These are phyloP conservation scores for Hemiprocne comata DNA, from an alignment of 2,113 vertebrate genomes.

Conservation along the genomic window DNA sequence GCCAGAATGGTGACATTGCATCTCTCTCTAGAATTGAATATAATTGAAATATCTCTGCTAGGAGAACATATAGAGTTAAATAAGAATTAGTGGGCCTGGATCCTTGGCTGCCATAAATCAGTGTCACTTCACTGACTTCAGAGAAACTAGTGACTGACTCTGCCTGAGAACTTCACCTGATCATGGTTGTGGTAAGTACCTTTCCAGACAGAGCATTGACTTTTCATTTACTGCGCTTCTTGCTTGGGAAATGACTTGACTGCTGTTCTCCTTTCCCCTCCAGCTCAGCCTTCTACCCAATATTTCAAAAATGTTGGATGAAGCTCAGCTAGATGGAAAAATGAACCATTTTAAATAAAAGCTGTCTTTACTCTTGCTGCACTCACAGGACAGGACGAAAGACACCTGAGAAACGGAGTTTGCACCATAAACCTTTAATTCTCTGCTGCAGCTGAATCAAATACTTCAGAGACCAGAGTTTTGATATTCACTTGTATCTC, in stretches of 20 bases:
- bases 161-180: neutral
- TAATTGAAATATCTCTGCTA: neutral
- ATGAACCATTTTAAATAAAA: constrained; percentile 35
- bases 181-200: neutral
- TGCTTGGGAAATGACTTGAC: constrained; percentile 3
- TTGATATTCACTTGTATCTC: constrained; percentile 47
- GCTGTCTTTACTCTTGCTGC: neutral
- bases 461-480: constrained; percentile 34
- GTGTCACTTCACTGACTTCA: neutral
- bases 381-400: neutral
- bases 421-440: neutral
- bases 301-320: constrained; percentile 33
- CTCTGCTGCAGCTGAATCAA: constrained; percentile 25
- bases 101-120: neutral
- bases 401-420: neutral
- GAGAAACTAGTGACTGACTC: neutral
- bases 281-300: constrained; percentile 12
- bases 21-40: neutral
- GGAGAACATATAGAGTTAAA: neutral
- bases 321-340: constrained; percentile 41
- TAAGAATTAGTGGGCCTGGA: neutral
- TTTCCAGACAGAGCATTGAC: neutral
- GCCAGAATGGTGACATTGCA: neutral
- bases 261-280: neutral
- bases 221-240: constrained; percentile 3